Base-by-base conservation (phyloP, 2,888 invertebrate genomes). In the Salticus scenicus region DNA sequence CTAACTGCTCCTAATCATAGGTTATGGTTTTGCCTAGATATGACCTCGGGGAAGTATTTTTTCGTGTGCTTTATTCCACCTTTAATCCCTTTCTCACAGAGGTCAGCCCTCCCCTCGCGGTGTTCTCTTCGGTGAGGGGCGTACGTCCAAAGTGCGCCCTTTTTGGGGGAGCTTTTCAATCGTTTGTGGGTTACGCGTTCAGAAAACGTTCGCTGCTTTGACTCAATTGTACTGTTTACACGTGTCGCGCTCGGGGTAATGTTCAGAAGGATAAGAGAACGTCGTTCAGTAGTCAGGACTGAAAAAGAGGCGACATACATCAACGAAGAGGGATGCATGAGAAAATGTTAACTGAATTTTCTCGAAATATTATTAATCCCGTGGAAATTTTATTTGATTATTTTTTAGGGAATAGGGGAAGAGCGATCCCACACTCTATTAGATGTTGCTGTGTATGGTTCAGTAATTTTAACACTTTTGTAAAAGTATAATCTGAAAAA, bases 1-100 rank as follows among this genome's bases (percentile, higher is more conserved):
- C 70, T 70, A 63, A 78, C 28, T 57, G 37, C 20, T 12, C 77
- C 41, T 78, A 78, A 78, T 78, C 77, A 78, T 63, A 78, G 77
- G 77, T 70, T 78, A 31, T n/a, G 20, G 33, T 8, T 42, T 20
- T 20, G 33, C 74, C 76, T 31, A 8, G 28, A 47, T 0, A 66
- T 72, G 57, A 27, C 28, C 67, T 17, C 47, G 17, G 47, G 17
- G 47, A 47, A 47, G 17, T n/a, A 47, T 47, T 47, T 47, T 47
- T 47, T 30, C 70, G 27, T 27, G 77, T 63, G 77, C 77, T 78
- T 78, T 78, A 78, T 78, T 78, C 69, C 57, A 27, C 63, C 63
- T 70, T 57, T 67, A 12, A 47, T 12, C 47, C 47, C 47, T 47
- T 47, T 47, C 27, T 5, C 51, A 51, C 28, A 63, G 47, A 37